Evolutionary conservation across 2,797 vertebrate species (phyloP).

Genomic region (Spatula versicolor): DNA sequence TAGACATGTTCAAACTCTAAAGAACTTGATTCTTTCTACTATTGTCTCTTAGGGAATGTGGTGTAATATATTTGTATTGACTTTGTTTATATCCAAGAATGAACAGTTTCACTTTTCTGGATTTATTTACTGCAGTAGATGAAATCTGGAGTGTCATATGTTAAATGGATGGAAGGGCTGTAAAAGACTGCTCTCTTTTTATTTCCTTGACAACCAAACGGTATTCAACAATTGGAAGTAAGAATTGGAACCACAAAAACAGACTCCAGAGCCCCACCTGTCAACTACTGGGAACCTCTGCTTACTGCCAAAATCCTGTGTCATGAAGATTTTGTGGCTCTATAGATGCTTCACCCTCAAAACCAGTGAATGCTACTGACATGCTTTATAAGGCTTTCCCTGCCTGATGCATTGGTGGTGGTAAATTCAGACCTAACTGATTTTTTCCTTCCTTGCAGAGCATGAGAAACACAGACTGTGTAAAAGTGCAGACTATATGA

Average conservation of each 20-base stretch:
- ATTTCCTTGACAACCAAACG: background rate
- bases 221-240: background rate
- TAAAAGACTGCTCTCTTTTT: background rate
- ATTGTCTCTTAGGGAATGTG: background rate
- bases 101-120: background rate
- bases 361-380: background rate
- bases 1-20: background rate
- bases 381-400: background rate
- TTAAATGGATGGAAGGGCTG: background rate
- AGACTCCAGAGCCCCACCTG: background rate
- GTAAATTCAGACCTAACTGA: background rate
- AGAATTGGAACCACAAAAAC: background rate
- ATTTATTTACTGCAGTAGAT: background rate
- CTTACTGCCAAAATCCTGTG: background rate
- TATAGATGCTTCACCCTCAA: background rate
- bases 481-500: slow-evolving; percentile 99
- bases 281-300: background rate
- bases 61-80: background rate
- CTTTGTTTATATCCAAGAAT: background rate
- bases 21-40: background rate
- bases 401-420: background rate
- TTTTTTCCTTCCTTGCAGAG: slow-evolving; percentile 78
- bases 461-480: slow-evolving; percentile 94
- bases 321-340: background rate
- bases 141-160: background rate